Conservation (phyloP, 2,888 invertebrate genomes). For the Lucinisca nassula region DNA sequence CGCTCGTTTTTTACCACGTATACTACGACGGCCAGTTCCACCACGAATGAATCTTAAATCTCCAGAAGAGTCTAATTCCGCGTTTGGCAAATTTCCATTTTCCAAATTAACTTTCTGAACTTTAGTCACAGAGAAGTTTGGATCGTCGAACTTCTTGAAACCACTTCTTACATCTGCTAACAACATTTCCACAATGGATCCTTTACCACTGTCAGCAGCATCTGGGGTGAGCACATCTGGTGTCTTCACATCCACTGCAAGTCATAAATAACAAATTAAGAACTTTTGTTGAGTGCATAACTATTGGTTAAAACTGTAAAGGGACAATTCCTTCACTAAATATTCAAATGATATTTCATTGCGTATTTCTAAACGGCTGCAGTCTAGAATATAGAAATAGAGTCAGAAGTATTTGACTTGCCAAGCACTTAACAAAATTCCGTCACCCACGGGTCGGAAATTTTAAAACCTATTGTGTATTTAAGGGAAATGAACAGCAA, state of each 20-base stretch:
- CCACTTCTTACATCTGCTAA: conserved; percentile 86
- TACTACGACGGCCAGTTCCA: conserved; percentile 75
- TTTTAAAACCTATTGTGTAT: too few species aligned
- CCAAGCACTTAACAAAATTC: too few species aligned
- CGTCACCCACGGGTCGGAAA: too few species aligned
- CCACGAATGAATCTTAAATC: conserved; percentile 73
- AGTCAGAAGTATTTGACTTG: too few species aligned
- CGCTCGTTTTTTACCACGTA: conserved; percentile 66
- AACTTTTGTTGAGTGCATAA: too few species aligned
- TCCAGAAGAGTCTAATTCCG: conserved; percentile 42
- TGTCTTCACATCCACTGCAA: conserved; percentile 60
- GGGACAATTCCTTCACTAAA: too few species aligned
- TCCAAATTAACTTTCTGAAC: conserved; percentile 81
- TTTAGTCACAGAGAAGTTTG: conserved; percentile 83
- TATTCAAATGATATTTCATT: too few species aligned
- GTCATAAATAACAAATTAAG: too few species aligned
- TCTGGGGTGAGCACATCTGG: conserved; percentile 67
- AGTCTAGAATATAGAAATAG: too few species aligned
- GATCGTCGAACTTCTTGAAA: conserved; percentile 81
- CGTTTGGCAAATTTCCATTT: conserved; percentile 52
- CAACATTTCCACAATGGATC: conserved; percentile 85
- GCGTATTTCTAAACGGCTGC: too few species aligned
- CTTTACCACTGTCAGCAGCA: conserved; percentile 68
- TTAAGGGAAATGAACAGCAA: too few species aligned
- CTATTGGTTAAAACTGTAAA: too few species aligned